These are phyloP conservation scores for Benthochromis sp. DNA, from an alignment of 2,113 vertebrate genomes.

Conservation along the genomic window DNA sequence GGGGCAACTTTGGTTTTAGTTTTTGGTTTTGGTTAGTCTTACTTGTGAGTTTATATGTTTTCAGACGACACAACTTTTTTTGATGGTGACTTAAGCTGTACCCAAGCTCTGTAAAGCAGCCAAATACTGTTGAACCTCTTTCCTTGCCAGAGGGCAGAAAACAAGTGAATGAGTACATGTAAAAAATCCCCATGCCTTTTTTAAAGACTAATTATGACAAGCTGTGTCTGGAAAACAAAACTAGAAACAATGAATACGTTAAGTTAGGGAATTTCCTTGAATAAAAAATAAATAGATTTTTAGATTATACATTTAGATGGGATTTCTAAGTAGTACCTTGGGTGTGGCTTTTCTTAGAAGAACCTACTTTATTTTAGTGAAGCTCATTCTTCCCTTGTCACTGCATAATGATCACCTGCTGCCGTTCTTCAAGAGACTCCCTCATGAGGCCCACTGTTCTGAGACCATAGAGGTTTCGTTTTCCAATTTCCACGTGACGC, in stretches of 20 bases:
- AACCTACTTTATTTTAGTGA: not conserved
- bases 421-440: slow-evolving; percentile 21
- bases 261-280: not conserved
- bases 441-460: not conserved
- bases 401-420: not conserved
- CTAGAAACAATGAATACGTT: not conserved
- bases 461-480: slow-evolving; percentile 28
- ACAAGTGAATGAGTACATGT: not conserved
- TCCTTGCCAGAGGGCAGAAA: not conserved
- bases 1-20: not conserved
- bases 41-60: not conserved
- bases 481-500: not conserved
- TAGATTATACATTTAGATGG: no score
- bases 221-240: not conserved
- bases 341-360: not conserved
- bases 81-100: not conserved
- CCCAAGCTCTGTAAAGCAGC: not conserved
- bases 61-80: rapidly evolving
- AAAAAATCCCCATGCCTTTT: not conserved
- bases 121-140: not conserved
- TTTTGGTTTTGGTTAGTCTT: not conserved
- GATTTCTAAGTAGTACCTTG: not conserved
- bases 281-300: not conserved
- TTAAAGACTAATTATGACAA: not conserved
- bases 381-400: not conserved